Base-by-base conservation (phyloP, 2,888 invertebrate genomes). In the Labia minor region DNA sequence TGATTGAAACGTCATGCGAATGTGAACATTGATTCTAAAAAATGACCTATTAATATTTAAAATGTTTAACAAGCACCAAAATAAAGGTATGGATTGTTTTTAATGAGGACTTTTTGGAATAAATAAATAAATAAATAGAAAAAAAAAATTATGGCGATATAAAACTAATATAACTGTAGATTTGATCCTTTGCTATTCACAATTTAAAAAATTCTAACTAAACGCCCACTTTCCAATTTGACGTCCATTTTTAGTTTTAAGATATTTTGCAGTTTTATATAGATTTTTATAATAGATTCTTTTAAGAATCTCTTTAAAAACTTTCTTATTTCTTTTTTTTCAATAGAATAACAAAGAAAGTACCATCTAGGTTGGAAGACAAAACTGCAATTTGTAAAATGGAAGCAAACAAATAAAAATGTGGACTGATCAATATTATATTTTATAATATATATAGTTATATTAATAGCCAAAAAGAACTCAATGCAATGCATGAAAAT, bases 151-250 rank as follows among this genome's bases (percentile, higher is more conserved):
- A n/a, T n/a, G n/a, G n/a, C n/a, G n/a, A n/a, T n/a, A n/a, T n/a
- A n/a, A n/a, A n/a, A n/a, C n/a, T n/a, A n/a, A n/a, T n/a, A 14
- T n/a, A 49, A 8, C 4, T 11, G n/a, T 11, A 49, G 49, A 49
- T 49, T 49, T 49, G 49, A 49, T 49, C 49, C 49, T 49, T 49
- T 8, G 49, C 49, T n/a, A 49, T 49, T 49, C 49, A 49, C 49
- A 49, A n/a, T 49, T 49, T 16, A 49, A 49, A 49, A 49, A 49
- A 49, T 10, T 49, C 49, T 49, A 49, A 49, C 49, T 49, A 49
- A 49, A 49, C 49, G 49, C 14, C 49, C 49, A 49, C 49, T 49
- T 49, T 49, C 16, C 14, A n/a, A 49, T 49, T 49, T 49, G 49
- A 16, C 49, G 49, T 49, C 49, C 49, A 49, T 49, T 49, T 49